These are phyloP conservation scores for Blastomussa wellsi DNA, from an alignment of 92 coral and sea anemone species.

Conservation along the genomic window DNA sequence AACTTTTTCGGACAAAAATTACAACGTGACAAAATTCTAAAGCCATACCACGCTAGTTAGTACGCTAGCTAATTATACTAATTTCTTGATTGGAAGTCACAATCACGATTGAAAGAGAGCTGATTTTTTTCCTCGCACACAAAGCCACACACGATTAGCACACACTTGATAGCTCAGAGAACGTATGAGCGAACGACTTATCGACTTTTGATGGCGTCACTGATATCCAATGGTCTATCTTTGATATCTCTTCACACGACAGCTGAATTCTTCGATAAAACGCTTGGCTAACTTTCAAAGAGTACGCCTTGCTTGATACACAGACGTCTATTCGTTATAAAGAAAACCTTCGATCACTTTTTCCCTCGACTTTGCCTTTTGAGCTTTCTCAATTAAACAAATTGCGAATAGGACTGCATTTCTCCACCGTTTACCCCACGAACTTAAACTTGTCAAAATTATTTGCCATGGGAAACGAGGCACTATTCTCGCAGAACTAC, in stretches of 20 bases:
- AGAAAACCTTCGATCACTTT: background rate
- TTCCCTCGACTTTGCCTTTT: background rate
- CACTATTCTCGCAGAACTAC: background rate
- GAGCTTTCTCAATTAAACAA: background rate
- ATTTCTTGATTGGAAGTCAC: too few relatives aligned
- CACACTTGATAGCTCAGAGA: background rate
- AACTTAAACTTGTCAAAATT: background rate
- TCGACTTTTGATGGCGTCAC: slow-evolving; percentile 28
- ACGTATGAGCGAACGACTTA: background rate
- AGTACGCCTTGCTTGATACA: background rate
- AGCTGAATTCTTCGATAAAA: slow-evolving; percentile 42
- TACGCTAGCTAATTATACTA: background rate
- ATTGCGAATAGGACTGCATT: background rate
- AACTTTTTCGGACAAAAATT: background rate
- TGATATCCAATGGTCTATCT: slow-evolving; percentile 23
- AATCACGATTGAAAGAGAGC: background rate
- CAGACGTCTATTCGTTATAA: background rate
- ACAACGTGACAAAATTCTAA: background rate
- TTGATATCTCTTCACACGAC: slow-evolving; percentile 21
- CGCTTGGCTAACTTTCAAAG: slow-evolving; percentile 12
- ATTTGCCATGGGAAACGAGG: background rate
- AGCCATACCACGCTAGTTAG: background rate
- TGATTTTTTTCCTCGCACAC: background rate
- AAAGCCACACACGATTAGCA: background rate
- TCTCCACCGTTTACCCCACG: background rate